A percentile compares a stretch with the other conserved stretches of the same genome.
These are phyloP conservation scores for Axinella damicornis DNA, from an alignment of 37 sponge, comb jelly and placozoan species.

Conservation along the genomic window DNA sequence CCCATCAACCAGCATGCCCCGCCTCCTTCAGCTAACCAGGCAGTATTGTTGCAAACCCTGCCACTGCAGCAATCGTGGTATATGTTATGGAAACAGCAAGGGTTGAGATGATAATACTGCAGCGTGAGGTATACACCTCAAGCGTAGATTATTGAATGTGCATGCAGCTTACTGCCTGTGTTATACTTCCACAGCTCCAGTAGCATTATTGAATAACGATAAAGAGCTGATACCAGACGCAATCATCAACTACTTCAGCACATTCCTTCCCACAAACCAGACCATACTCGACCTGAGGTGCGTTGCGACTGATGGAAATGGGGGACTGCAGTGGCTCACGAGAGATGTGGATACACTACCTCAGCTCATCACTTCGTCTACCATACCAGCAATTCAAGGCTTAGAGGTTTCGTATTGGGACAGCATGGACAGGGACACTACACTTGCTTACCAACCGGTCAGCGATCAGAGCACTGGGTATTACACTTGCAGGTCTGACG, in stretches of 20 bases:
- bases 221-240: conserved; percentile 1
- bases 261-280: neutral
- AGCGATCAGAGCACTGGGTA: neutral
- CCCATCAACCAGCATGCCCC: too few relatives aligned
- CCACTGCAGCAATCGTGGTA: too few relatives aligned
- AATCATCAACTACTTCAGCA: conserved; percentile 20
- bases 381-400: neutral
- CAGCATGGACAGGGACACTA: neutral
- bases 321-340: neutral
- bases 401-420: neutral
- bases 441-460: neutral
- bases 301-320: neutral
- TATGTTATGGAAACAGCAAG: too few relatives aligned
- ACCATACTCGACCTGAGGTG: conserved; percentile 11
- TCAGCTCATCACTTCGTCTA: neutral
- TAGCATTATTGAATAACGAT: conserved; percentile 13
- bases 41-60: too few relatives aligned
- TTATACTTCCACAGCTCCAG: conserved; percentile 15
- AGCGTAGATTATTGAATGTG: too few relatives aligned
- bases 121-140: neutral
- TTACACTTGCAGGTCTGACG: conserved; percentile 15
- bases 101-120: too few relatives aligned
- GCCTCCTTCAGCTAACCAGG: too few relatives aligned
- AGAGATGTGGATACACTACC: neutral
- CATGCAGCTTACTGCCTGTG: neutral